Conservation (phyloP, 1,140 invertebrate genomes). For the Colletes latitarsis region DNA sequence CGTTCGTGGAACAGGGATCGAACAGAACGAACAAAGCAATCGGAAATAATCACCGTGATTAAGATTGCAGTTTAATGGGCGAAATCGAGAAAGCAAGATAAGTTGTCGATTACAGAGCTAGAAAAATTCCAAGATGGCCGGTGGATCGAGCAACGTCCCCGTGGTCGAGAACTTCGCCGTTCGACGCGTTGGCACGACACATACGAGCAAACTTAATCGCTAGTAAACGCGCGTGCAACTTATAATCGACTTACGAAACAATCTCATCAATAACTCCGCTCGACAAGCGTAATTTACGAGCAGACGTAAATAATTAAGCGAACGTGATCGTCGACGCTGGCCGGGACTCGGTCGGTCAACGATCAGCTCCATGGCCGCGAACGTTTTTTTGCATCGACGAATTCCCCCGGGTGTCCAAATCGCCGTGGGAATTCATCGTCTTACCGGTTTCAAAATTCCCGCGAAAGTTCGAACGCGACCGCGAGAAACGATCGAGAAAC, state of each 20-base stretch:
- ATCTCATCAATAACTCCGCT: constrained; percentile 51
- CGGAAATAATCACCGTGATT: not conserved
- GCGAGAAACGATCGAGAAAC: too few relatives aligned
- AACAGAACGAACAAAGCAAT: not conserved
- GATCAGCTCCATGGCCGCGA: constrained; percentile 24
- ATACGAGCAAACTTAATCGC: constrained; percentile 36
- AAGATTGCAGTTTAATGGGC: constrained; percentile 14
- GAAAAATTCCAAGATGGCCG: not conserved
- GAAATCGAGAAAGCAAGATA: not conserved
- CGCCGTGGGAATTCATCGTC: not conserved
- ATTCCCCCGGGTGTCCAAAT: not conserved
- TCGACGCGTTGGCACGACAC: constrained; percentile 25
- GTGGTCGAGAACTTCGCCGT: not conserved
- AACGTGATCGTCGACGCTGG: constrained; percentile 41
- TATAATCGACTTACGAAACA: constrained; percentile 52
- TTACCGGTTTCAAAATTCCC: not conserved
- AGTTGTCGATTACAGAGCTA: constrained; percentile 10
- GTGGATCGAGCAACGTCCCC: not conserved
- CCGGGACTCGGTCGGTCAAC: constrained; percentile 1
- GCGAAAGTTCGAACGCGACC: not conserved
- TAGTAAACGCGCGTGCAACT: constrained; percentile 40
- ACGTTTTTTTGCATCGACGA: constrained; percentile 4
- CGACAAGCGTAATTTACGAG: constrained; percentile 52
- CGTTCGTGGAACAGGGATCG: not conserved
- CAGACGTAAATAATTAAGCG: constrained; percentile 53